Evolutionary conservation across 2,888 invertebrate species (phyloP), one percentile per base, ranked within the genome.

Genomic region (Brachyptera putata): DNA sequence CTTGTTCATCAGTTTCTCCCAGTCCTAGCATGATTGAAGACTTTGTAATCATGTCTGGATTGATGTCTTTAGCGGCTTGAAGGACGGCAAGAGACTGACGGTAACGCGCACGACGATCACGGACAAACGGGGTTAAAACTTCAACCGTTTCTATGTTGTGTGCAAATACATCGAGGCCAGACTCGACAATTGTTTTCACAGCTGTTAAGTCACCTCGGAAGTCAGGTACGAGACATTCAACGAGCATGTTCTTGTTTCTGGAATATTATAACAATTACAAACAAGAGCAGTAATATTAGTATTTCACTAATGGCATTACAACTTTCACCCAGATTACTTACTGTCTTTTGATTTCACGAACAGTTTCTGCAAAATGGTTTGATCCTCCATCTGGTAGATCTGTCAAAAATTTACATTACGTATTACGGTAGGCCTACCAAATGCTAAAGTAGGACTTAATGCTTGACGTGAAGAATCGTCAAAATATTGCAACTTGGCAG

Each of bases 81-180:
- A 98, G 75, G 18, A 95, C 94, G 59, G 80, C 77, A 66, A 99
- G 72, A 0, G 97, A 95, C 76, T 99, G 99, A 53, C 79, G 80
- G 71, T 90, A 99, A 77, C 87, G 87, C 11, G 99, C 99, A 62
- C 98, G 81, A 24, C 90, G 87, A 73, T 99, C 99, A 61, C 99
- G 80, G 1, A 99, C 97, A 72, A 86, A 89, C 3, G 91, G 91
- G 46, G 96, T 96, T 34, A 96, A 76, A 64, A 85, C 79, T 71
- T 93, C 92, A 0, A 97, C 96, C 0, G 99, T 99, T 79, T 99
- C 99, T 36, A 99, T 88, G 74, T 99, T 99, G 75, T 99, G 99
- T 0, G 98, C 98, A 74, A 90, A 98, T 34, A 99, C 99, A 76
- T 99, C 97, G 0, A 98, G 79, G 0, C 94, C 94, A 61, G 91